phyloP scores from a whole-genome alignment of 2,113 vertebrate species.

The Motacilla tschutschensis region DNA sequence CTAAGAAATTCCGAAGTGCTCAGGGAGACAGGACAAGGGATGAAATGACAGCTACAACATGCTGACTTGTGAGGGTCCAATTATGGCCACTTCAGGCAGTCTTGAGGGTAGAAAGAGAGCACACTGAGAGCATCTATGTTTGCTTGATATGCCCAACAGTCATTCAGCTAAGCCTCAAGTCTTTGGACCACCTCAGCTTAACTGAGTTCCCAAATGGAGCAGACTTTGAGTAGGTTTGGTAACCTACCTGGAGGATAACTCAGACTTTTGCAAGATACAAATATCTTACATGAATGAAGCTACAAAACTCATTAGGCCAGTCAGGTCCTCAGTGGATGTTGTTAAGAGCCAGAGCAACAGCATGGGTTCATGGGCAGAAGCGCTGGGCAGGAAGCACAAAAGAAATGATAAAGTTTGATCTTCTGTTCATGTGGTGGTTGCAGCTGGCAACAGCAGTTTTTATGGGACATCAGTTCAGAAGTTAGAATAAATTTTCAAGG shows the following conservation, averaged over 20 bases:
- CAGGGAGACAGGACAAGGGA: background rate
- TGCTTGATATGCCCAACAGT: background rate
- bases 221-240: background rate
- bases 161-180: background rate
- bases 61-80: background rate
- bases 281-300: background rate
- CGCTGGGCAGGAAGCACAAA: background rate
- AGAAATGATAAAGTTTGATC: background rate
- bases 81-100: background rate
- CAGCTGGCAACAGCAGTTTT: background rate
- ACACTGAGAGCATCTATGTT: background rate
- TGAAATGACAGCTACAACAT: background rate
- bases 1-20: background rate
- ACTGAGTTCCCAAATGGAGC: accelerated
- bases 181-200: background rate
- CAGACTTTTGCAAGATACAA: background rate
- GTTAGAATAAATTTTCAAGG: background rate
- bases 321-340: background rate
- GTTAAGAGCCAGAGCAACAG: background rate
- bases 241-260: background rate
- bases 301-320: background rate
- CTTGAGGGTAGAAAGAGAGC: background rate
- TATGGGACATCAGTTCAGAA: background rate
- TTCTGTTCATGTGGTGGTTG: background rate
- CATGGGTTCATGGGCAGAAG: background rate